Base-by-base conservation (phyloP, 2,888 invertebrate genomes). In the Agonopterix subpropinquella region DNA sequence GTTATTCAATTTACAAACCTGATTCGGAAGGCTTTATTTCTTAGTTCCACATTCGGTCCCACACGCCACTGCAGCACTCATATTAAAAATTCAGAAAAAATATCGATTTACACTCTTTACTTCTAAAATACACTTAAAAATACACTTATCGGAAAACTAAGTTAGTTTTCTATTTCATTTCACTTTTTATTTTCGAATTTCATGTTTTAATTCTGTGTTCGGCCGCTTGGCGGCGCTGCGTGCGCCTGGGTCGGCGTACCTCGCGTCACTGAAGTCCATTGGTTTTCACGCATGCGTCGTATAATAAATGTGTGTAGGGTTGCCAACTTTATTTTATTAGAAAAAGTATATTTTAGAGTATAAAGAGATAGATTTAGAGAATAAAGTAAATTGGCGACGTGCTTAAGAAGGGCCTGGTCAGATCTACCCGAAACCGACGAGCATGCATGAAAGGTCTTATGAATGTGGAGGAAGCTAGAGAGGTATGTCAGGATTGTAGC, bases 231-330 rank as follows among this genome's bases (percentile, higher is more conserved):
- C 66, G 70, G 75, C 70, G 64, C 57, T 59, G 59, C 81, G 77
- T 70, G 73, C 75, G 76, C 68, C 65, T 61, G 37, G 45, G 44
- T 15, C 57, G 65, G 67, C 73, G 67, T 58, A 50, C 64, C 51
- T 57, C 63, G 65, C 70, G 63, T 67, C 67, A 84, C 83, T 84
- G 72, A 70, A 61, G 67, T 68, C 58, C 53, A 53, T 50, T 59
- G 57, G 59, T 52, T 52, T 57, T 57, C 56, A 64, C 85, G 84
- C 86, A 79, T 79, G 86, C 86, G 85, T 65, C 44, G 47, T 61
- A 7, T 5, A 45, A 52, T 54, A 62, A 62, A 56, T 64, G 64
- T 62, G 59, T 59, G 56, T 49, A 51, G 49, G 45, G 46, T 53
- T 46, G 50, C 45, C 53, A 50, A 42, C 43, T 47, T 44, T 13